Evolutionary conservation across 2,888 invertebrate genomes (phyloP).

Genomic region (Stenotaenia linearis): DNA sequence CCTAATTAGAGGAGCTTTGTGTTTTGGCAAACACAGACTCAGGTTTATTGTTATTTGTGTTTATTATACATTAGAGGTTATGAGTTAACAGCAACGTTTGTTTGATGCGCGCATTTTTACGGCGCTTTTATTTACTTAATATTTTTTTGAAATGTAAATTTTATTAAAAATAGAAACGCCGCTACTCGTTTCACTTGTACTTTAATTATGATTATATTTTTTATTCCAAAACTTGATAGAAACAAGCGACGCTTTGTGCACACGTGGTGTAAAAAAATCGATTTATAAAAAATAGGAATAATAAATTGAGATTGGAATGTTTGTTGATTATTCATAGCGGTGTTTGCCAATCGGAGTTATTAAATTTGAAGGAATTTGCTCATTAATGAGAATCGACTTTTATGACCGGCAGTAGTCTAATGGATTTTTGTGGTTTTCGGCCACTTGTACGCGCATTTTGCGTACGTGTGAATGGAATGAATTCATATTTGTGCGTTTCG

Average conservation of each 20-base stretch:
- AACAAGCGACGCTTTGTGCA: background rate
- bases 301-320: background rate
- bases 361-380: constrained; percentile 26
- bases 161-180: background rate
- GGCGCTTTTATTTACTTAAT: background rate
- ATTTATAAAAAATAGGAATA: too few species aligned
- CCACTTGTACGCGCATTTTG: background rate
- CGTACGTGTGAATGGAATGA: background rate
- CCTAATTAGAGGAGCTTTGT: background rate
- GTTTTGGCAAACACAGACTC: background rate
- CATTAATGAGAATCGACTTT: constrained; percentile 17
- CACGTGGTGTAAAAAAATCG: too few species aligned
- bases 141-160: background rate
- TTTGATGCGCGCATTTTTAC: background rate
- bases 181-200: background rate
- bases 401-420: constrained; percentile 8
- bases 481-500: background rate
- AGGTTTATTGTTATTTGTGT: constrained; percentile 17
- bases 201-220: background rate
- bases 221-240: background rate
- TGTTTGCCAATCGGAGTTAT: background rate
- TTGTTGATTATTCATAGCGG: constrained; percentile 14
- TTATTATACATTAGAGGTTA: background rate
- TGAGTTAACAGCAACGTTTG: background rate
- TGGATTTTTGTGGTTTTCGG: constrained; percentile 24